Percentiles rank a stretch among this genome's conserved stretches.
Conservation (phyloP, 2,797 vertebrate genomes). For the Florisuga fusca region DNA sequence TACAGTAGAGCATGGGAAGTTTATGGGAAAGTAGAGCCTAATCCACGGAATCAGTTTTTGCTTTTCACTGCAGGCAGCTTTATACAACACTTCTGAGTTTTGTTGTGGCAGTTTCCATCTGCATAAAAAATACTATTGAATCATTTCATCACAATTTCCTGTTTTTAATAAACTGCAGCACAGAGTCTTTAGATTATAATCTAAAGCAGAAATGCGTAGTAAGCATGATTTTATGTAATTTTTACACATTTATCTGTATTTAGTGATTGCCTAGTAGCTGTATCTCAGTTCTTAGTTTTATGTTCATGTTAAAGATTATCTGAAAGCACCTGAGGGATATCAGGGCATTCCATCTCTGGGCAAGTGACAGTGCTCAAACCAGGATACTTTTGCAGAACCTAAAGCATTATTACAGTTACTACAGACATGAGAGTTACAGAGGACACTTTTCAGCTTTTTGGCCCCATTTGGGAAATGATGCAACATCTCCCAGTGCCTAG, state of each 20-base stretch:
- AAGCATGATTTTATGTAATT: not conserved
- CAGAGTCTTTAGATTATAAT: not conserved
- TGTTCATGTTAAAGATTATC: accelerated
- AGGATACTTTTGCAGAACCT: not conserved
- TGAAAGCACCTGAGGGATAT: not conserved
- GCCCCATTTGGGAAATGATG: not conserved
- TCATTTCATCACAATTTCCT: not conserved
- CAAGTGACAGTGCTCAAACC: not conserved
- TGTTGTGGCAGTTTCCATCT: not conserved
- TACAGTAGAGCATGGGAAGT: no score
- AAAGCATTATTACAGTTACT: not conserved
- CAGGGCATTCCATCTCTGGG: not conserved
- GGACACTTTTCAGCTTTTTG: not conserved
- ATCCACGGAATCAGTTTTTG: not conserved
- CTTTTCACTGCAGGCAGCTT: not conserved
- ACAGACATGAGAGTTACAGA: not conserved
- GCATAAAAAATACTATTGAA: not conserved
- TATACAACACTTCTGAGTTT: not conserved
- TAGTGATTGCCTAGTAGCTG: not conserved
- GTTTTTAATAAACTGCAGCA: not conserved
- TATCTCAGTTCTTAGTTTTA: not conserved
- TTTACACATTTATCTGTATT: not conserved
- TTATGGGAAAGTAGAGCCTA: not conserved
- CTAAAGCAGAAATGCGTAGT: not conserved
- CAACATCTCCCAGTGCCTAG: not conserved